A percentile compares a stretch with the other conserved stretches of the same genome.
These are phyloP conservation scores for Clanis bilineata DNA, from an alignment of 2,888 invertebrate species.

Conservation along the genomic window DNA sequence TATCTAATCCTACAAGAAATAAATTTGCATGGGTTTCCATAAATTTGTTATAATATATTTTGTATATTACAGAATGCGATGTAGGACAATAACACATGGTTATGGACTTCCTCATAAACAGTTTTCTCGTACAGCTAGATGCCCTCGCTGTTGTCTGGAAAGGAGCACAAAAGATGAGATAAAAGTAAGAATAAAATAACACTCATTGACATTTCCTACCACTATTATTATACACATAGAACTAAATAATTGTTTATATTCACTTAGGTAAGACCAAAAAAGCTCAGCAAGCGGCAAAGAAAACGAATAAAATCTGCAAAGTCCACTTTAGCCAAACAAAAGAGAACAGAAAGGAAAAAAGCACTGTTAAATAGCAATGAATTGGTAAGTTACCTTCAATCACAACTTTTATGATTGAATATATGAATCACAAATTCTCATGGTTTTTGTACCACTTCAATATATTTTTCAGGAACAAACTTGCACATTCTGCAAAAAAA, in stretches of 20 bases:
- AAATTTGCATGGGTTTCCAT: no score
- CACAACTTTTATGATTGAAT: no score
- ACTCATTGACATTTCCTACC: neutral
- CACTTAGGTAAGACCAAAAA: constrained; percentile 48
- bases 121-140: constrained; percentile 57
- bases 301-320: constrained; percentile 41
- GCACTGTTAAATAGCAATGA: constrained; percentile 50
- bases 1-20: neutral
- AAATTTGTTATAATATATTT: constrained; percentile 1
- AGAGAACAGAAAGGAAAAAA: constrained; percentile 28
- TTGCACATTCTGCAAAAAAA: constrained; percentile 61
- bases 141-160: constrained; percentile 61
- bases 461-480: constrained; percentile 54
- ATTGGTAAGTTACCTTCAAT: constrained; percentile 47
- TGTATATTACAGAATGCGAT: constrained; percentile 53
- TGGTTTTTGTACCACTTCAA: no score
- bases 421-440: no score
- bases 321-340: constrained; percentile 28
- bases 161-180: constrained; percentile 51
- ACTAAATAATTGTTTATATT: neutral
- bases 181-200: constrained; percentile 49
- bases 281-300: constrained; percentile 53
- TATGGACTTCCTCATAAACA: constrained; percentile 59
- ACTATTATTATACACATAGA: neutral
- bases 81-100: constrained; percentile 55